Percentiles rank a stretch among this genome's conserved stretches.
Evolutionary conservation across 2,797 vertebrate species (phyloP).

Genomic region (Enteromius paludinosus): DNA sequence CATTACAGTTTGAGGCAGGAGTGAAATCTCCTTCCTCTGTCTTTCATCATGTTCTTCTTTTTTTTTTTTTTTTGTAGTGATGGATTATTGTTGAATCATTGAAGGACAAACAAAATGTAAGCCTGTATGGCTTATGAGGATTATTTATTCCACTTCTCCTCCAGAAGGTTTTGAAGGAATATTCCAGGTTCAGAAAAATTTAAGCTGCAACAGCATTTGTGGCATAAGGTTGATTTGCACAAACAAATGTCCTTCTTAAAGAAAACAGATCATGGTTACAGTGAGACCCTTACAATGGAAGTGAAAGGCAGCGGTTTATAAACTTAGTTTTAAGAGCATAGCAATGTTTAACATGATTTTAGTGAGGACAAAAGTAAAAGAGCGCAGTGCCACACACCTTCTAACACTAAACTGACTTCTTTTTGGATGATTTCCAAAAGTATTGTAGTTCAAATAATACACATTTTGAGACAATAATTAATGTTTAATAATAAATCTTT

Average conservation of each 20-base stretch:
- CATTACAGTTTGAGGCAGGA: conserved; percentile 76
- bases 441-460: neutral
- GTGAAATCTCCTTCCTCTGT: neutral
- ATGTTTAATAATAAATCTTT: neutral
- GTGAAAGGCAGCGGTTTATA: neutral
- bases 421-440: neutral
- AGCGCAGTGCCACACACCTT: neutral
- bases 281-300: neutral
- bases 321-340: neutral
- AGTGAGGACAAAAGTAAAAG: neutral
- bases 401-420: neutral
- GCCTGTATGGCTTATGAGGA: conserved; percentile 14
- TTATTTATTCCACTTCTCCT: conserved; percentile 16
- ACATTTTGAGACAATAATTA: neutral
- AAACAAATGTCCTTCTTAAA: neutral
- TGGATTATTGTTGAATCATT: conserved; percentile 24
- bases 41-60: neutral
- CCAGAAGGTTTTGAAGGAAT: conserved; percentile 19
- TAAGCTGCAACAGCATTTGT: neutral
- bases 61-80: neutral
- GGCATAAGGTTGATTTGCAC: neutral
- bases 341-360: neutral
- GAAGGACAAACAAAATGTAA: conserved; percentile 48
- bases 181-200: neutral
- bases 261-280: neutral